These are phyloP conservation scores for Drosophila yakuba DNA, from an alignment of 1,140 invertebrate species.

Conservation along the genomic window DNA sequence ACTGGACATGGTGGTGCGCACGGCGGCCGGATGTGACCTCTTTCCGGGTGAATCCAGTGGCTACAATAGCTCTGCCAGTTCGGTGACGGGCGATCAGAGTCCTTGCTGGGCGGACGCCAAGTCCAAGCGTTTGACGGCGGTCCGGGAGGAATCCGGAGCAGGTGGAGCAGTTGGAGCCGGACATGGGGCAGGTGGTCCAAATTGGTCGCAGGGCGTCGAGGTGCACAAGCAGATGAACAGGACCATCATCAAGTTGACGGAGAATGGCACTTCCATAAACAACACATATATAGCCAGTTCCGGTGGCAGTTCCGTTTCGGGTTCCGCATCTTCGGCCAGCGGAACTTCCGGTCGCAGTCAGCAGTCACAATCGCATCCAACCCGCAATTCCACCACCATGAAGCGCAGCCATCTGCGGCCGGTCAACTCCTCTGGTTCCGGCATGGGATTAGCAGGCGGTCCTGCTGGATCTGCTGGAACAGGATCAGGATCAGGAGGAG, in stretches of 20 bases:
- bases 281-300: conserved; percentile 55
- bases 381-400: conserved; percentile 56
- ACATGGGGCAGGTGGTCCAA: conserved; percentile 69
- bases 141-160: conserved; percentile 86
- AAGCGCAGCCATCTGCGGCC: conserved; percentile 45
- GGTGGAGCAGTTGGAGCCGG: background rate
- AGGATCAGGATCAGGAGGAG: background rate
- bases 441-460: background rate
- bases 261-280: conserved; percentile 88
- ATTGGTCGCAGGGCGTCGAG: conserved; percentile 27
- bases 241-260: conserved; percentile 89
- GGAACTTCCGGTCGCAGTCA: conserved; percentile 12
- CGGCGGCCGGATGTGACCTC: conserved; percentile 90
- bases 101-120: conserved; percentile 87
- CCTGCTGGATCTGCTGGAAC: background rate
- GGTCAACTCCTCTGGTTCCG: background rate
- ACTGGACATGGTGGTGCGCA: conserved; percentile 90
- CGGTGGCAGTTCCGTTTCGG: conserved; percentile 5
- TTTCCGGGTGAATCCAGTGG: conserved; percentile 92
- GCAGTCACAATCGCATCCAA: conserved; percentile 15
- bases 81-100: conserved; percentile 90
- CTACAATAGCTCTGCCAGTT: conserved; percentile 92
- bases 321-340: conserved; percentile 10
- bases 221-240: conserved; percentile 86
- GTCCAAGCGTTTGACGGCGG: conserved; percentile 88